Conservation (phyloP, 2,888 invertebrate genomes). For the Atethmia centrago region DNA sequence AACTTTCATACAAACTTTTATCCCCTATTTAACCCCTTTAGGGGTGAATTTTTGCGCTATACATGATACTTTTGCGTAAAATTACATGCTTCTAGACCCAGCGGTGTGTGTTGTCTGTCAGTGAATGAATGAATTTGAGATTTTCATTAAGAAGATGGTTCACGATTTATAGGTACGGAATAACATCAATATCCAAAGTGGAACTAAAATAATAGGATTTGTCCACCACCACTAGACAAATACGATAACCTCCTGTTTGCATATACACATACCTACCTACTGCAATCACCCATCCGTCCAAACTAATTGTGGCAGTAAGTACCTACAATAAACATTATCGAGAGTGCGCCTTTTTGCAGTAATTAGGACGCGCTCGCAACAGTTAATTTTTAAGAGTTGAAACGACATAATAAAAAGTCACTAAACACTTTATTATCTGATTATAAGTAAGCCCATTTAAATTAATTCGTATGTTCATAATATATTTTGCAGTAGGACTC, state of each 20-base stretch:
- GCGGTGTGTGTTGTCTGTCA: neutral
- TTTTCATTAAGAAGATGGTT: neutral
- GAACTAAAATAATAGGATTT: neutral
- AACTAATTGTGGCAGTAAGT: neutral
- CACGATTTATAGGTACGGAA: neutral
- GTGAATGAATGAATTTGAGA: neutral
- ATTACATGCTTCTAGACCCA: neutral
- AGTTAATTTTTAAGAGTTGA: slow-evolving; percentile 21
- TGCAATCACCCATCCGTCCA: neutral
- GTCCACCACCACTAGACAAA: too few species aligned
- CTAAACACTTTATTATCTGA: slow-evolving; percentile 10
- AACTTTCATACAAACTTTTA: too few species aligned
- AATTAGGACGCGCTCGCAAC: neutral
- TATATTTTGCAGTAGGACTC: neutral
- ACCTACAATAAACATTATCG: slow-evolving; percentile 2
- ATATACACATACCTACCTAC: neutral
- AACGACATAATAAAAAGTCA: slow-evolving; percentile 10
- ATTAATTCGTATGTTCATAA: neutral
- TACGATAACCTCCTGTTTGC: neutral
- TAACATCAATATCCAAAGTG: neutral
- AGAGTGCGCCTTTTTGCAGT: slow-evolving; percentile 21
- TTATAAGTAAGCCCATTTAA: slow-evolving; percentile 3
- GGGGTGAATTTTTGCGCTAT: neutral
- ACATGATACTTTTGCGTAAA: neutral
- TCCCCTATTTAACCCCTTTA: too few species aligned